Evolutionary conservation across 2,888 invertebrate species (phyloP), one percentile per base, ranked within the genome.

Genomic region (Tinea trinotella): DNA sequence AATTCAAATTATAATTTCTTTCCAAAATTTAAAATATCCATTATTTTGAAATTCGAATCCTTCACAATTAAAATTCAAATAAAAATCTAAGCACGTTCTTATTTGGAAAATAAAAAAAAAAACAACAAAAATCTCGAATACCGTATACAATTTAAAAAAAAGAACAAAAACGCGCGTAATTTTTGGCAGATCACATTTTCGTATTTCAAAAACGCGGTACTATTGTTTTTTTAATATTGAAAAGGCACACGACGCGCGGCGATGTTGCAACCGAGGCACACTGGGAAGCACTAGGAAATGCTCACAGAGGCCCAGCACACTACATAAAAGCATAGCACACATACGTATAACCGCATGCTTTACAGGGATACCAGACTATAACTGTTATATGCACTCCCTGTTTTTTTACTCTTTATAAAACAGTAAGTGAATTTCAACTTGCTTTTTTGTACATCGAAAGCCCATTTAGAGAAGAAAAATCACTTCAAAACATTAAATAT

Each of bases 211-310:
- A 40, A n/a, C 40, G 40, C 40, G 40, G 15, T 15, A n/a, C n/a
- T 35, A 40, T n/a, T n/a, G 15, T 15, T 15, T 13, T 40, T 40
- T 40, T 40, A 13, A 24, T 24, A 7, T 24, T 24, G 9, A 24
- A 40, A 15, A 40, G 12, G 13, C 40, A 40, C 40, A 40, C 40
- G 13, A 15, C 40, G 15, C 13, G 40, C 40, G 40, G 40, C 67
- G 71, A 70, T 79, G 81, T 76, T 76, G 78, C 79, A 77, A 77
- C 80, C 82, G 80, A 78, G 80, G 82, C 77, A 76, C 74, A 78
- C 70, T 64, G 75, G 78, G 76, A 76, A 66, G 80, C 74, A 84
- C 82, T 84, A 85, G 84, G 85, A 85, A 84, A 78, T 76, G 77
- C n/a, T n/a, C n/a, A 71, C 64, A 68, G 70, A 69, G 73, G 66